Percentiles rank a stretch among this genome's conserved stretches.
These are phyloP conservation scores for Mus spicilegus DNA, from an alignment of 2,113 vertebrate species.

Conservation along the genomic window DNA sequence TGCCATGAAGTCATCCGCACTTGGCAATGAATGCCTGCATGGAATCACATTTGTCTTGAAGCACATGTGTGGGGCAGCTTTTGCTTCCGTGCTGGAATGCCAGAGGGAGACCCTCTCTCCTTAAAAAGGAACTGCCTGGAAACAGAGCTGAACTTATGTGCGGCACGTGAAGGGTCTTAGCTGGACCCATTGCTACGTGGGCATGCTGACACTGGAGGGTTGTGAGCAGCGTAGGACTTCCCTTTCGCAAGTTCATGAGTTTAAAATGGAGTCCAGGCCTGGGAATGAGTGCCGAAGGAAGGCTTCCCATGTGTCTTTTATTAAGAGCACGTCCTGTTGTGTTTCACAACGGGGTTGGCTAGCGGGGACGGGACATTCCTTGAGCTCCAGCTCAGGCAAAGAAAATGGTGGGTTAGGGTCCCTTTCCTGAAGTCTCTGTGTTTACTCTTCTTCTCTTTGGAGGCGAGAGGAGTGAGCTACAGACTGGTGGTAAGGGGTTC, in stretches of 20 bases:
- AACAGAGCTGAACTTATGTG: constrained; percentile 13
- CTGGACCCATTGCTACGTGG: background rate
- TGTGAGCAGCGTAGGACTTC: background rate
- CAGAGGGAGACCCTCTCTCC: background rate
- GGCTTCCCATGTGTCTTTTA: constrained; percentile 66
- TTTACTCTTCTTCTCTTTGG: background rate
- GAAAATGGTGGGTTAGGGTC: background rate
- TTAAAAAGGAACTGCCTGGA: constrained; percentile 4
- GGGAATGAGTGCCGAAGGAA: background rate
- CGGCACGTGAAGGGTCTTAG: background rate
- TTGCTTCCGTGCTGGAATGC: background rate
- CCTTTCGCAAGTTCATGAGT: background rate
- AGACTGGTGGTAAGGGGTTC: background rate
- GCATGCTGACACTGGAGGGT: no score
- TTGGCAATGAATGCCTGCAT: background rate
- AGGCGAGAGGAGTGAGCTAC: background rate
- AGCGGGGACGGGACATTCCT: background rate
- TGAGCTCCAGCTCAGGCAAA: background rate
- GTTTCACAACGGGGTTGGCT: constrained; percentile 39
- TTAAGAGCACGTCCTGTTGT: constrained; percentile 70
- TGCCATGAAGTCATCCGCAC: background rate
- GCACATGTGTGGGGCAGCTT: background rate
- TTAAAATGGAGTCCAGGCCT: background rate
- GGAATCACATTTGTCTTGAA: background rate
- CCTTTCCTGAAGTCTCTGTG: background rate